Percentiles rank a stretch among this genome's conserved stretches.
phyloP scores from a whole-genome alignment of 2,113 vertebrate genomes.

The Erythrocebus patas region DNA sequence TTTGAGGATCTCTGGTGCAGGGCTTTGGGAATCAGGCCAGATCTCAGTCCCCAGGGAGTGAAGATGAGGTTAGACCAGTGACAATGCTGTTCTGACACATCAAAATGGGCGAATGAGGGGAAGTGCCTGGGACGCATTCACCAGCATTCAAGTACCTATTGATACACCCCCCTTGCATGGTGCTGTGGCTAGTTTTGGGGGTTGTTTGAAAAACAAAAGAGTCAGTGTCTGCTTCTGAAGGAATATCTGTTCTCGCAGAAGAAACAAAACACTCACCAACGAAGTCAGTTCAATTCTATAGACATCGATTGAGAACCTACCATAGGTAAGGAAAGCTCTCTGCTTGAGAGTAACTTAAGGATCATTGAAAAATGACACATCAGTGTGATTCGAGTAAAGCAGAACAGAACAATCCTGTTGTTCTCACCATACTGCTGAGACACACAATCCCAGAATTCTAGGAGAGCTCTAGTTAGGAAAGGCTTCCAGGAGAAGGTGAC shows the following conservation, averaged over 20 bases:
- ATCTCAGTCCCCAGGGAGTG: neutral
- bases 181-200: neutral
- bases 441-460: neutral
- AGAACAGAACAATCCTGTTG: neutral
- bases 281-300: neutral
- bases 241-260: neutral
- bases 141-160: too few relatives aligned
- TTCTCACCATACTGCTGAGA: neutral
- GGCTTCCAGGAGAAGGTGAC: neutral
- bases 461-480: neutral
- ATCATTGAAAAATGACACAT: neutral
- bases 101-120: neutral
- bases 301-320: neutral
- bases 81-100: neutral
- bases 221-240: neutral
- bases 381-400: neutral
- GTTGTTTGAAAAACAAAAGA: neutral
- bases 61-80: neutral
- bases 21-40: neutral
- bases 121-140: rapidly evolving
- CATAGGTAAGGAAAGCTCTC: neutral
- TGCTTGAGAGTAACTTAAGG: neutral
- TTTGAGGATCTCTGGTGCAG: neutral
- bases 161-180: neutral
- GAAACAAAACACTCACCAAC: neutral